Conservation (phyloP, 1,140 invertebrate species). For the Heliconius melpomene region DNA sequence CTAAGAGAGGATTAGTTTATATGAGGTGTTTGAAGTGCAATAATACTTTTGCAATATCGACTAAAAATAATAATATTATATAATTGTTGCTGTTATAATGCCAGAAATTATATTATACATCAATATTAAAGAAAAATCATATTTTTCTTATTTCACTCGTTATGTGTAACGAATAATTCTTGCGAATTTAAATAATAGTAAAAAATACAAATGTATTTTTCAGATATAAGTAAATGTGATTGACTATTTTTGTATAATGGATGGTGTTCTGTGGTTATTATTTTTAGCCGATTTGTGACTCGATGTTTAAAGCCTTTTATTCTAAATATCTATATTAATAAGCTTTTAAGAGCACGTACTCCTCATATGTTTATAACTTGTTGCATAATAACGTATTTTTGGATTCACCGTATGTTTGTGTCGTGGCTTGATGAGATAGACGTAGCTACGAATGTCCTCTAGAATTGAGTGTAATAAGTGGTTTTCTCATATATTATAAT, state of each 20-base stretch:
- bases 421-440: slow-evolving; percentile 56
- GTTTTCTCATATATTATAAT: too few relatives aligned
- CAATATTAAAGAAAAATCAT: not conserved
- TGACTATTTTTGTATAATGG: slow-evolving; percentile 7
- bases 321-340: slow-evolving; percentile 38
- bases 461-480: not conserved
- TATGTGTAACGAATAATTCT: not conserved
- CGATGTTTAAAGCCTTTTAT: slow-evolving; percentile 11
- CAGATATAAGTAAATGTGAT: slow-evolving; percentile 9
- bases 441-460: slow-evolving; percentile 15
- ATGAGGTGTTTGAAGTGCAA: slow-evolving; percentile 21
- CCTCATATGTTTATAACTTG: slow-evolving; percentile 60
- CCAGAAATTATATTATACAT: not conserved
- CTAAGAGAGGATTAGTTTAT: slow-evolving; percentile 7
- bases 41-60: slow-evolving; percentile 8
- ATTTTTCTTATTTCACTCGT: not conserved
- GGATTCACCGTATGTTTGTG: slow-evolving; percentile 58
- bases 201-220: slow-evolving; percentile 9
- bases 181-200: slow-evolving; percentile 8
- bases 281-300: slow-evolving; percentile 16
- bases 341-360: slow-evolving; percentile 58
- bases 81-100: slow-evolving; percentile 5
- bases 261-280: slow-evolving; percentile 10
- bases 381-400: slow-evolving; percentile 74
- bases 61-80: slow-evolving; percentile 18